Evolutionary conservation across 1,140 invertebrate species (phyloP).

Genomic region (Drosophila serrata): DNA sequence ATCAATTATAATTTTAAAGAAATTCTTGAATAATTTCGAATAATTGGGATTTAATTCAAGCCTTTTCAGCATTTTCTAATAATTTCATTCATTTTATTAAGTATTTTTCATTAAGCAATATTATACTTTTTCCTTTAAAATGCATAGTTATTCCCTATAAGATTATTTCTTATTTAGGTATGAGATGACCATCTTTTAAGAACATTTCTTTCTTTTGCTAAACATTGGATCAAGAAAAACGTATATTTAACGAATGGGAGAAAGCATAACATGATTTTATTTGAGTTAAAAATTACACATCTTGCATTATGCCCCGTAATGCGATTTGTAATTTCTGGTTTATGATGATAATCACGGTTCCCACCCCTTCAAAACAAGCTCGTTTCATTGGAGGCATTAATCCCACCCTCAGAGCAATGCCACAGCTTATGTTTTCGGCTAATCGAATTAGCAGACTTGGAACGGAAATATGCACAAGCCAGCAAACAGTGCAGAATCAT

Average conservation of each 20-base stretch:
- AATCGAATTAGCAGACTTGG: slow-evolving; percentile 53
- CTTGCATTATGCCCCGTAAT: background rate
- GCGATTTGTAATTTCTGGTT: background rate
- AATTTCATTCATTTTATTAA: too few species aligned
- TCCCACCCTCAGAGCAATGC: slow-evolving; percentile 1
- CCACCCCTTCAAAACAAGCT: slow-evolving; percentile 1
- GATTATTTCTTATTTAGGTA: too few species aligned
- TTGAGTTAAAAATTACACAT: background rate
- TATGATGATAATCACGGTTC: background rate
- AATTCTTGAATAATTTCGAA: too few species aligned
- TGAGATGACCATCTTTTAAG: too few species aligned
- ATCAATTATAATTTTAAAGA: background rate
- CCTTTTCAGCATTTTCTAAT: too few species aligned
- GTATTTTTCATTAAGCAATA: too few species aligned
- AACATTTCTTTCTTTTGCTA: too few species aligned
- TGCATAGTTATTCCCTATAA: too few species aligned
- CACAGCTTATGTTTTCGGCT: slow-evolving; percentile 11
- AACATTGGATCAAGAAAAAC: too few species aligned
- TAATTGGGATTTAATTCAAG: too few species aligned
- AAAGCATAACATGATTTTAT: background rate
- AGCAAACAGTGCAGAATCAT: slow-evolving; percentile 22
- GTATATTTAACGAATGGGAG: background rate
- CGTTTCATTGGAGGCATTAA: slow-evolving; percentile 2
- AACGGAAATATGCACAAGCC: slow-evolving; percentile 60
- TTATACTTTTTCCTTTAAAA: too few species aligned